phyloP scores from a whole-genome alignment of 53 echinoderm and acorn worm genomes.

The Stichopus horrens region DNA sequence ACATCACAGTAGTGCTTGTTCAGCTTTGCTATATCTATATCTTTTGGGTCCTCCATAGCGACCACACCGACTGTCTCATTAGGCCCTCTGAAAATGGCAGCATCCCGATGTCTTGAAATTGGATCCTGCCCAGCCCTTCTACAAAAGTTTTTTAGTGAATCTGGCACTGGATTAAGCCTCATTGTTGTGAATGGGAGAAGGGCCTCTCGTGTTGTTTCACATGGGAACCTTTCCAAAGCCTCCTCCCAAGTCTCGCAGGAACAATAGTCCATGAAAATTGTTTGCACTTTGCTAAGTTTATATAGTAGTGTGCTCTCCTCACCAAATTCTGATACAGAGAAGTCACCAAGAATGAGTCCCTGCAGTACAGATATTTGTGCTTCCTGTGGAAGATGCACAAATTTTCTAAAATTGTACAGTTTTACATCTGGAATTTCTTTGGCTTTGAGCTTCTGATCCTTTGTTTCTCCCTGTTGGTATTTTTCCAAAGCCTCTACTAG shows the following conservation, averaged over 20 bases:
- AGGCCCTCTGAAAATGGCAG: background rate
- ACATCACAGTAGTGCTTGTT: background rate
- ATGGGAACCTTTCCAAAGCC: background rate
- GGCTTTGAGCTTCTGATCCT: conserved; percentile 18
- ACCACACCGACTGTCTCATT: background rate
- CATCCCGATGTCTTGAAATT: background rate
- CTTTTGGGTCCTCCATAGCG: background rate
- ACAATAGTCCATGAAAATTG: conserved; percentile 1
- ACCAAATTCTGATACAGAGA: background rate
- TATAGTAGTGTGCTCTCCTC: background rate
- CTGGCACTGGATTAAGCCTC: background rate
- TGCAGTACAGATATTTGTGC: background rate
- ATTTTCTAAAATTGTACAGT: background rate
- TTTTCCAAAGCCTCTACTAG: background rate
- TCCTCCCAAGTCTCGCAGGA: background rate
- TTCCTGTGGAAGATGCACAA: background rate
- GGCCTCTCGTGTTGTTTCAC: conserved; percentile 4
- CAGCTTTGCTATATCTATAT: background rate
- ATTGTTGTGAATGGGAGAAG: background rate
- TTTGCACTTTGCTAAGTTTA: background rate
- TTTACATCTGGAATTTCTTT: background rate
- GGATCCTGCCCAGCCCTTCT: conserved; percentile 10
- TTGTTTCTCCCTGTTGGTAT: background rate
- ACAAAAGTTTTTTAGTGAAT: conserved; percentile 1
- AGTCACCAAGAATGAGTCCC: background rate